Evolutionary conservation across 2,888 invertebrate species (phyloP).

Genomic region (Acleris sparsana): DNA sequence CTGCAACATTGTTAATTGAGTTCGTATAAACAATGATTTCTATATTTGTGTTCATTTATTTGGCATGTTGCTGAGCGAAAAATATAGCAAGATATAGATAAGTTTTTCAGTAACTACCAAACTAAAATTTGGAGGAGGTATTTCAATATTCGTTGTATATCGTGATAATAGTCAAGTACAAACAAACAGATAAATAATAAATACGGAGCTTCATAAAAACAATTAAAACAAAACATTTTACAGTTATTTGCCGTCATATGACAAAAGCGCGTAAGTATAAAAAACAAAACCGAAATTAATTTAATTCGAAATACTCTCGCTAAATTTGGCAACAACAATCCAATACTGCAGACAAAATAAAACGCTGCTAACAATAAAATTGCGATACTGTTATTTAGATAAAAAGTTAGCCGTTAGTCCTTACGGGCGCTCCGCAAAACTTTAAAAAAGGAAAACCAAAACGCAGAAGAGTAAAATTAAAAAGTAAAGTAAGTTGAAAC

Average conservation of each 20-base stretch:
- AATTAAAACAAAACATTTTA: conserved; percentile 3
- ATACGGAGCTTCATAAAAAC: neutral
- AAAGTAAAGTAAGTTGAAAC: conserved; percentile 32
- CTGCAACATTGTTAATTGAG: conserved; percentile 2
- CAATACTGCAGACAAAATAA: conserved; percentile 35
- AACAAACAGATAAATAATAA: too few relatives aligned
- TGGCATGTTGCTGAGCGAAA: neutral
- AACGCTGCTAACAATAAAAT: conserved; percentile 46
- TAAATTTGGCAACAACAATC: conserved; percentile 32
- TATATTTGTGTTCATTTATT: neutral
- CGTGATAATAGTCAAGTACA: too few relatives aligned
- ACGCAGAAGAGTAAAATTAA: conserved; percentile 24
- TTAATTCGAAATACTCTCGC: conserved; percentile 30
- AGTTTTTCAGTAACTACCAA: neutral
- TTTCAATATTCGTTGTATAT: too few relatives aligned
- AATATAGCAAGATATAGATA: neutral
- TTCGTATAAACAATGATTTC: neutral
- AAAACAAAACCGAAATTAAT: conserved; percentile 28
- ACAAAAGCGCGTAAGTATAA: conserved; percentile 17
- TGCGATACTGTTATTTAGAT: conserved; percentile 59
- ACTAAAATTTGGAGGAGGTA: neutral
- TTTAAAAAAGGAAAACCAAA: conserved; percentile 34
- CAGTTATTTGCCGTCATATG: conserved; percentile 17
- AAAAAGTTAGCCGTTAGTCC: conserved; percentile 64
- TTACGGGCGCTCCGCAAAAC: conserved; percentile 48